phyloP scores from a whole-genome alignment of 1,140 invertebrate species.

The Marisa cornuarietis region DNA sequence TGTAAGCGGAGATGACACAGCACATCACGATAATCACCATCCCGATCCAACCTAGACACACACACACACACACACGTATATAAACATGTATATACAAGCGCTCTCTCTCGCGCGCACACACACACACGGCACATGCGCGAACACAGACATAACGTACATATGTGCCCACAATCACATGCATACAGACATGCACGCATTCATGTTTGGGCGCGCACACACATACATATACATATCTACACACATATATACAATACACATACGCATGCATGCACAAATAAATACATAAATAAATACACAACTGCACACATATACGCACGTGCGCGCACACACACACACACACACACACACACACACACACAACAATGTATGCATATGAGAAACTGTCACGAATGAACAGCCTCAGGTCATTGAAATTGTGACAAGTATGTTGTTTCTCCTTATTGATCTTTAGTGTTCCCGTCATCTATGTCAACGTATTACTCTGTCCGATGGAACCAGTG shows the following conservation, averaged over 20 bases:
- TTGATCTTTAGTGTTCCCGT: too few relatives aligned
- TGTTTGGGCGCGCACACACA: neutral
- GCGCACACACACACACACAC: conserved; percentile 18
- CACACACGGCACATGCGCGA: too few relatives aligned
- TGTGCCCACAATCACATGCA: neutral
- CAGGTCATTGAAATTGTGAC: too few relatives aligned
- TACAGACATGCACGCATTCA: neutral
- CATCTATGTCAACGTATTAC: too few relatives aligned
- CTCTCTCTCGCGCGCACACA: too few relatives aligned
- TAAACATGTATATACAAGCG: neutral
- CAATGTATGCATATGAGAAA: neutral
- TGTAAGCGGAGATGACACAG: conserved; percentile 72
- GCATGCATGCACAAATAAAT: neutral
- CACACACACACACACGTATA: conserved; percentile 8
- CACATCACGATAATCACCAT: conserved; percentile 71
- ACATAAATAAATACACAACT: neutral
- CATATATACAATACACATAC: neutral
- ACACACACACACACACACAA: conserved; percentile 8
- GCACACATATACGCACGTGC: conserved; percentile 1
- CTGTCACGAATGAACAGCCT: too few relatives aligned
- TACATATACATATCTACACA: neutral
- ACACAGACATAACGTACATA: too few relatives aligned
- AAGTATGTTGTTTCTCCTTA: too few relatives aligned
- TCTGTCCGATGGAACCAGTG: too few relatives aligned
- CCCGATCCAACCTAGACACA: conserved; percentile 69